phyloP scores from a whole-genome alignment of 2,888 invertebrate species.

The Diarsia mendica region DNA sequence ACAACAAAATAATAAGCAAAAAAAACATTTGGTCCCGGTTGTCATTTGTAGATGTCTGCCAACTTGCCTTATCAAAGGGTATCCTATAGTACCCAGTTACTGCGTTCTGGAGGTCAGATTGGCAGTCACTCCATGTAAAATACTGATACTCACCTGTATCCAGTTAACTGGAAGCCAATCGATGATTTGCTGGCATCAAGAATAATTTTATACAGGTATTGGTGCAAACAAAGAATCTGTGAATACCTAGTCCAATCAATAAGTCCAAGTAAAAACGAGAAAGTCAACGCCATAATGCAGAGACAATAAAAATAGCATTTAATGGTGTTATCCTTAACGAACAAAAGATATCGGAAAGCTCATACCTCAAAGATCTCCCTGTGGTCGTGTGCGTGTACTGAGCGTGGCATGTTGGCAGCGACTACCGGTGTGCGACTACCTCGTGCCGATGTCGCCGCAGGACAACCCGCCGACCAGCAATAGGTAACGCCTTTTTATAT shows the following conservation, averaged over 20 bases:
- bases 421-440: conserved; percentile 87
- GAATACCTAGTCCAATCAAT: neutral
- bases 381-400: conserved; percentile 80
- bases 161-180: neutral
- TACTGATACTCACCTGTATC: neutral
- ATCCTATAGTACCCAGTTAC: no score
- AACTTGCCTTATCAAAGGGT: no score
- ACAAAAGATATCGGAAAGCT: conserved; percentile 55
- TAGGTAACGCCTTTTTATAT: conserved; percentile 81
- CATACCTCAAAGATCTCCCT: conserved; percentile 66
- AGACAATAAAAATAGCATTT: neutral
- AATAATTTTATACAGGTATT: neutral
- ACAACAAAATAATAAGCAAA: neutral
- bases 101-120: no score
- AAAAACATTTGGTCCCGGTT: neutral
- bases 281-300: neutral
- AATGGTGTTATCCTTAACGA: neutral
- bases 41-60: neutral
- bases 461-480: conserved; percentile 78
- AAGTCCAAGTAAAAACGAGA: neutral
- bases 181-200: neutral
- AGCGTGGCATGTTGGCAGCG: conserved; percentile 88
- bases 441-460: conserved; percentile 87
- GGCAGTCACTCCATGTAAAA: neutral
- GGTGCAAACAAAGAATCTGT: neutral